These are phyloP conservation scores for Chromoteleia sp. DNA, from an alignment of 2,888 invertebrate species.

Conservation along the genomic window DNA sequence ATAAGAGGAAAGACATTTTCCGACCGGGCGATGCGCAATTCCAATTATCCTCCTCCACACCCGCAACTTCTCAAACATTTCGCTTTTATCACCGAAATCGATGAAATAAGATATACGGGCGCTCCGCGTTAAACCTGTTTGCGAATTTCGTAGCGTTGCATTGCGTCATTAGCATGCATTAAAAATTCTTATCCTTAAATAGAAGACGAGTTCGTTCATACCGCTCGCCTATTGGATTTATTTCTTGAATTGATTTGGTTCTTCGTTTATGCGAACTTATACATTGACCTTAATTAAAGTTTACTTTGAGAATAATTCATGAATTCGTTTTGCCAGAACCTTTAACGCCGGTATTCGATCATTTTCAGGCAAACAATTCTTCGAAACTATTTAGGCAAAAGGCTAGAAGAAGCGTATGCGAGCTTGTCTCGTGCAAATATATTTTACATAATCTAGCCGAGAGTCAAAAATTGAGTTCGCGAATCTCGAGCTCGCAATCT, in stretches of 20 bases:
- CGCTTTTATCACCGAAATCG: conserved; percentile 52
- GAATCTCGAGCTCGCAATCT: not conserved
- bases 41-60: conserved; percentile 56
- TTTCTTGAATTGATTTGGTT: too few species aligned
- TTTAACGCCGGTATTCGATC: not conserved
- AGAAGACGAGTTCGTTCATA: not conserved
- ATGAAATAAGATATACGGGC: conserved; percentile 44
- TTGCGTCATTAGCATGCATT: conserved; percentile 36
- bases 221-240: not conserved
- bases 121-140: conserved; percentile 1
- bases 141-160: conserved; percentile 16
- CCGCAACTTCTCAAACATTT: conserved; percentile 48
- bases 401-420: not conserved
- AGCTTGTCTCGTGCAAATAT: conserved; percentile 5
- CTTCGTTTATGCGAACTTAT: too few species aligned
- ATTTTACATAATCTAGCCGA: conserved; percentile 23
- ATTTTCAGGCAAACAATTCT: not conserved
- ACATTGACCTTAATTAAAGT: too few species aligned
- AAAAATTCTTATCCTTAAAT: conserved; percentile 1
- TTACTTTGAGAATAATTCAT: not conserved
- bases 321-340: too few species aligned
- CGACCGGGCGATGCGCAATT: conserved; percentile 53
- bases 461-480: conserved; percentile 6
- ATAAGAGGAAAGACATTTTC: conserved; percentile 58
- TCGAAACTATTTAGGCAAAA: not conserved